A percentile compares a stretch with the other conserved stretches of the same genome.
Evolutionary conservation across 2,797 vertebrate species (phyloP).

Genomic region (Vespertilio murinus): DNA sequence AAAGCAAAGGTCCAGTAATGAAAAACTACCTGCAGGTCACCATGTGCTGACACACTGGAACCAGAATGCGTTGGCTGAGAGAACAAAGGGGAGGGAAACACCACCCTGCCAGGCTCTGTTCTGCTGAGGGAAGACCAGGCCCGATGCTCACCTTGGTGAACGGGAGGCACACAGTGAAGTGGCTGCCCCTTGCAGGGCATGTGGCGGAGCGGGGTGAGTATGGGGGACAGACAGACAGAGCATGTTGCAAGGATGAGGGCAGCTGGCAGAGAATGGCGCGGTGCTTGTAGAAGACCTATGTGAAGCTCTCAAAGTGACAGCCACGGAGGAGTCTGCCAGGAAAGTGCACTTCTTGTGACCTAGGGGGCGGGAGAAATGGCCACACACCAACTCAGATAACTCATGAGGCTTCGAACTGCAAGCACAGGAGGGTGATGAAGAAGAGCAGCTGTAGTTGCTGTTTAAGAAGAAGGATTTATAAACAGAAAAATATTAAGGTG

Average conservation of each 20-base stretch:
- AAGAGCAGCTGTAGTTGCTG: neutral
- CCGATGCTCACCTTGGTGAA: constrained; percentile 4
- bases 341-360: constrained; percentile 8
- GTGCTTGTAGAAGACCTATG: neutral
- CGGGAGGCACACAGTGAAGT: neutral
- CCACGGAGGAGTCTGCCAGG: constrained; percentile 1
- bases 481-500: neutral
- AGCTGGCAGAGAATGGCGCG: constrained; percentile 31
- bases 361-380: neutral
- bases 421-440: neutral
- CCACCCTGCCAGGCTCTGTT: neutral
- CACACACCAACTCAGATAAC: neutral
- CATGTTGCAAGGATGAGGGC: neutral
- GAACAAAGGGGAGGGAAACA: neutral
- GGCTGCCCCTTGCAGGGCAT: neutral
- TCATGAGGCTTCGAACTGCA: neutral
- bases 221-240: neutral
- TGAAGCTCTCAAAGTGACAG: constrained; percentile 35
- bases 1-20: neutral
- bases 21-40: neutral
- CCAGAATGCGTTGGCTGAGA: neutral
- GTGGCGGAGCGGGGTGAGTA: neutral
- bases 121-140: constrained; percentile 44
- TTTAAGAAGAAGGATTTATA: constrained; percentile 41
- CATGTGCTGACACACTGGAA: neutral